Percentiles rank a stretch among this genome's conserved stretches.
Evolutionary conservation across 2,888 invertebrate species (phyloP).

Genomic region (Cordylochernes scorpioides): DNA sequence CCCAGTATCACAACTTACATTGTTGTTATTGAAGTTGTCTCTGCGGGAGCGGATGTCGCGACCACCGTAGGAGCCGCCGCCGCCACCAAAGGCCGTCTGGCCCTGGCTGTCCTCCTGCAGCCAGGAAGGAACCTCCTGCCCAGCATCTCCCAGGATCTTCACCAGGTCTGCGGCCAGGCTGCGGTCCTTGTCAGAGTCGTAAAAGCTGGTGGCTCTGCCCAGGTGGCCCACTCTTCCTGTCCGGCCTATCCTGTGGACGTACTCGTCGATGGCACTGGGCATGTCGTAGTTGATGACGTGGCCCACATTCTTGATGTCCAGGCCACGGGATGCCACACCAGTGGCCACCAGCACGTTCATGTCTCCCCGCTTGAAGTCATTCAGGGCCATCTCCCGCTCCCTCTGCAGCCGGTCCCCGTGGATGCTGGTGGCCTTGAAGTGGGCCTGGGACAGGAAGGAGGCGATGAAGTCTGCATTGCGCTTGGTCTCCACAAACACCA

Average conservation of each 20-base stretch:
- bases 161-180: conserved; percentile 36
- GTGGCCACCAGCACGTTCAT: conserved; percentile 71
- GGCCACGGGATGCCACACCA: conserved; percentile 71
- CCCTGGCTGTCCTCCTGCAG: too few relatives aligned
- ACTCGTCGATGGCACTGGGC: conserved; percentile 25
- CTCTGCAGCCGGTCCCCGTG: conserved; percentile 44
- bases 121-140: too few relatives aligned
- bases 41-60: too few relatives aligned
- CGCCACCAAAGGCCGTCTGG: too few relatives aligned
- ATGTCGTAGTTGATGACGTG: conserved; percentile 27
- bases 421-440: conserved; percentile 40
- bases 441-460: conserved; percentile 45
- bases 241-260: conserved; percentile 28
- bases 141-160: conserved; percentile 39
- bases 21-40: too few relatives aligned
- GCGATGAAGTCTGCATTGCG: conserved; percentile 71
- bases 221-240: conserved; percentile 27
- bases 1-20: too few relatives aligned
- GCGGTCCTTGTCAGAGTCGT: conserved; percentile 33
- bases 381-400: conserved; percentile 42
- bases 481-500: conserved; percentile 77
- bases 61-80: too few relatives aligned
- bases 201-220: conserved; percentile 28
- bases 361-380: conserved; percentile 47
- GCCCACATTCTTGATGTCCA: conserved; percentile 58